Percentiles rank a stretch among this genome's conserved stretches.
These are phyloP conservation scores for Megalurothrips usitatus DNA, from an alignment of 2,888 invertebrate genomes.

Conservation along the genomic window DNA sequence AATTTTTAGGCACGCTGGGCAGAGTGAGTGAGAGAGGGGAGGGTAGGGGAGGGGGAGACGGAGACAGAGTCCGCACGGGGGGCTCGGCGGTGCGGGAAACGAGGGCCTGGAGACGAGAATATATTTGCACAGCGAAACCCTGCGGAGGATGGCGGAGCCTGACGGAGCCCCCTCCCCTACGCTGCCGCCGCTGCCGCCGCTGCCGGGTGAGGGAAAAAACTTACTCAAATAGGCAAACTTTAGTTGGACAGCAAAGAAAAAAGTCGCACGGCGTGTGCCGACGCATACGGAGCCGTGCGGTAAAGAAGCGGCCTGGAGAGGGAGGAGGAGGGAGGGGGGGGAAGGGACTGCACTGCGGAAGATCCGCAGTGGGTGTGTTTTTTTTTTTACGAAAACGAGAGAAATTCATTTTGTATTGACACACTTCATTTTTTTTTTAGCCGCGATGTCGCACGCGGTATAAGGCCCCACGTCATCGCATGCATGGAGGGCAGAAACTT, in stretches of 20 bases:
- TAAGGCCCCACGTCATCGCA: too few relatives aligned
- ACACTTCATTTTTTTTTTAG: too few relatives aligned
- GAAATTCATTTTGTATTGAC: too few relatives aligned
- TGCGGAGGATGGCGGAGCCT: too few relatives aligned
- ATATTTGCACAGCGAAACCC: neutral
- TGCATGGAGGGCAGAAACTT: too few relatives aligned
- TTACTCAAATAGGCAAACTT: constrained; percentile 16
- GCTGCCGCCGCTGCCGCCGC: neutral
- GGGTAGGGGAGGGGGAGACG: neutral
- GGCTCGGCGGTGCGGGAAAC: neutral
- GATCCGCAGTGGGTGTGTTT: too few relatives aligned
- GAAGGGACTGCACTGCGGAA: too few relatives aligned
- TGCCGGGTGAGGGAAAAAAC: neutral
- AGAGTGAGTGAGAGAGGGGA: neutral
- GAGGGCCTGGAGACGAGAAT: neutral
- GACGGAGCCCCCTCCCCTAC: neutral
- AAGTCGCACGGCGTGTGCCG: neutral
- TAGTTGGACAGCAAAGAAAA: neutral
- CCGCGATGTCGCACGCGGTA: too few relatives aligned
- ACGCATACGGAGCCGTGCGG: neutral
- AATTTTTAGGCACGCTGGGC: neutral
- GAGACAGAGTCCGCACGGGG: neutral
- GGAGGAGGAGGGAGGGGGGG: neutral
- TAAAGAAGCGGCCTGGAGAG: neutral
- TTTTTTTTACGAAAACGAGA: too few relatives aligned